Evolutionary conservation across 2,888 invertebrate species (phyloP).

Genomic region (Gnatocerus cornutus): DNA sequence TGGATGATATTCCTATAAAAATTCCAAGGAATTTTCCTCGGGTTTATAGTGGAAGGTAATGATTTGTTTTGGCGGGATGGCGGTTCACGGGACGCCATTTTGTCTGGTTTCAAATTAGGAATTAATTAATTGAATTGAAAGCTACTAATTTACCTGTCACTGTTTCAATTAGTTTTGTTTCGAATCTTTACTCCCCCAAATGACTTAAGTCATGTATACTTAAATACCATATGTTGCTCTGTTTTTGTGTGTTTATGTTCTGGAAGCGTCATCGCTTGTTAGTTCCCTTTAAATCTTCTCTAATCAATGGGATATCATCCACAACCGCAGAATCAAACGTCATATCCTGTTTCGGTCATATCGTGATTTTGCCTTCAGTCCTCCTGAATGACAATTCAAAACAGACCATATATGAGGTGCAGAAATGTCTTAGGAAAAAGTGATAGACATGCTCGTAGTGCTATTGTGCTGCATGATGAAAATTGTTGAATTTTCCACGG

Average conservation of each 20-base stretch:
- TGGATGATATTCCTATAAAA: constrained; percentile 14
- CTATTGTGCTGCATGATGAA: constrained; percentile 77
- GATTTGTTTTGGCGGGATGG: constrained; percentile 52
- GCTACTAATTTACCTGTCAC: neutral
- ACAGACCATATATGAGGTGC: constrained; percentile 44
- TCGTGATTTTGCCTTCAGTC: neutral
- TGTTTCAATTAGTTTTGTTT: no score
- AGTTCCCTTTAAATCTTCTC: neutral
- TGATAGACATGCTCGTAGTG: constrained; percentile 73
- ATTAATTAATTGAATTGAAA: neutral
- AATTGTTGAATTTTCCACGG: constrained; percentile 74
- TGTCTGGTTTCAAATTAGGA: constrained; percentile 30
- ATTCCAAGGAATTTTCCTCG: constrained; percentile 4
- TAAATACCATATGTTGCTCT: constrained; percentile 43
- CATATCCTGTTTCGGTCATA: constrained; percentile 57
- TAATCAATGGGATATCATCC: constrained; percentile 36
- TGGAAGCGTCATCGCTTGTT: constrained; percentile 2
- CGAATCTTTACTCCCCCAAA: no score
- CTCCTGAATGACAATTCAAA: no score
- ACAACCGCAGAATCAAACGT: constrained; percentile 55
- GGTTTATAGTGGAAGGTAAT: constrained; percentile 17
- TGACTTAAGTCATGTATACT: neutral
- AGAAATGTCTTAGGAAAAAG: constrained; percentile 57
- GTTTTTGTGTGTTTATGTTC: constrained; percentile 35
- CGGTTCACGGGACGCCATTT: constrained; percentile 53